These are phyloP conservation scores for Cyprinus carpio DNA, from an alignment of 2,113 vertebrate species.

Conservation along the genomic window DNA sequence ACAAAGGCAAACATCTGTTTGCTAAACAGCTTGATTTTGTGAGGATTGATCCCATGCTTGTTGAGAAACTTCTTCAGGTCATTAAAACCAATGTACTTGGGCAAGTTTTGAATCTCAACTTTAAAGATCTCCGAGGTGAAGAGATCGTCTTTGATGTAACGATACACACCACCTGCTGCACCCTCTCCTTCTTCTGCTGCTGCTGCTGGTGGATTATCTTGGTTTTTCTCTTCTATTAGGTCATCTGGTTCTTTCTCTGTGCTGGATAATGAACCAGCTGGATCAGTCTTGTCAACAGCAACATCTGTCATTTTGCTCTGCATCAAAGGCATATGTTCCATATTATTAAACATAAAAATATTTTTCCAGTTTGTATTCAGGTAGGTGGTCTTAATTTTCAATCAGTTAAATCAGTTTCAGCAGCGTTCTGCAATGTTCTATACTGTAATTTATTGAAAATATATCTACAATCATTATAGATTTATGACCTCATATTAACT, in stretches of 20 bases:
- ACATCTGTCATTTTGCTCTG: conserved; percentile 39
- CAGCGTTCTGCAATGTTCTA: neutral
- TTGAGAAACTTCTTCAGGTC: conserved; percentile 93
- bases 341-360: neutral
- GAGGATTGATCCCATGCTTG: conserved; percentile 86
- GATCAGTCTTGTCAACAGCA: neutral
- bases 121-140: conserved; percentile 98
- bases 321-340: neutral
- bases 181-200: conserved; percentile 38
- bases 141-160: conserved; percentile 88
- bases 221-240: neutral
- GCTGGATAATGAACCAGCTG: neutral
- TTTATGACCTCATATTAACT: too few species aligned
- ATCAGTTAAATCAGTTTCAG: neutral
- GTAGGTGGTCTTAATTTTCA: neutral
- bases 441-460: neutral
- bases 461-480: too few species aligned
- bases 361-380: too few species aligned
- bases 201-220: neutral
- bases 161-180: conserved; percentile 69
- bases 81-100: conserved; percentile 89
- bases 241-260: conserved; percentile 12
- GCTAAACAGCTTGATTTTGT: conserved; percentile 93
- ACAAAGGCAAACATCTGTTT: conserved; percentile 90
- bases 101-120: conserved; percentile 92